Evolutionary conservation across 2,888 invertebrate genomes (phyloP), one percentile per base, ranked within the genome.

Genomic region (Heliothis peltigera): DNA sequence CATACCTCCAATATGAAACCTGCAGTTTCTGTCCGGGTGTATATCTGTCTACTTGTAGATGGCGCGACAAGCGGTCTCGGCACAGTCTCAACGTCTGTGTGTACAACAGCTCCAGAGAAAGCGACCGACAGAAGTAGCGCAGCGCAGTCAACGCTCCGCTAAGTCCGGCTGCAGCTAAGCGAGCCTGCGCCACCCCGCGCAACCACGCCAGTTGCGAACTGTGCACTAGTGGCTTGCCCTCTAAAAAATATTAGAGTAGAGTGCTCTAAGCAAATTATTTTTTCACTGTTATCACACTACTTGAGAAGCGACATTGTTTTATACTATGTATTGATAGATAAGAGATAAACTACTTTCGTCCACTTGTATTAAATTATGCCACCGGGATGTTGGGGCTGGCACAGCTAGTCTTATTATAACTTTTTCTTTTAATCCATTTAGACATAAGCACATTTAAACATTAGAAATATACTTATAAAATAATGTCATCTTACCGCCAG

Each of bases 181-280:
- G 96, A 0, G 98, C 97, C 93, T 99, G 99, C 1, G 99, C 97
- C 28, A 99, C 96, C 84, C 99, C 98, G 83, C 99, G 99, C 58
- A 99, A 97, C 93, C 98, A 99, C 86, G 98, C 97, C 19, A 98
- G 96, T 95, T 99, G 99, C 8, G 99, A 95, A 4, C 98, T 97
- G 94, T 99, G 99, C 2, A 99, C 99, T 62, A 99, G 95, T 0
- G 98, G 97, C 92, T 98, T 98, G 15, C 99, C 99, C 96, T 99
- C 99, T 96, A 87, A 6, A 92, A 92, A 5, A 69, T 42, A 64
- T 32, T 21, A 49, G 7, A 10, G 25, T n/a, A 35, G n/a, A n/a
- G n/a, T n/a, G n/a, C n/a, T n/a, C n/a, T 65, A 15, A 18, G 12
- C 19, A 22, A n/a, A 12, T 25, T 42, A 32, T 0, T 32, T 12